Conservation (phyloP, 2,888 invertebrate species). For the Ecliptopera silaceata region DNA sequence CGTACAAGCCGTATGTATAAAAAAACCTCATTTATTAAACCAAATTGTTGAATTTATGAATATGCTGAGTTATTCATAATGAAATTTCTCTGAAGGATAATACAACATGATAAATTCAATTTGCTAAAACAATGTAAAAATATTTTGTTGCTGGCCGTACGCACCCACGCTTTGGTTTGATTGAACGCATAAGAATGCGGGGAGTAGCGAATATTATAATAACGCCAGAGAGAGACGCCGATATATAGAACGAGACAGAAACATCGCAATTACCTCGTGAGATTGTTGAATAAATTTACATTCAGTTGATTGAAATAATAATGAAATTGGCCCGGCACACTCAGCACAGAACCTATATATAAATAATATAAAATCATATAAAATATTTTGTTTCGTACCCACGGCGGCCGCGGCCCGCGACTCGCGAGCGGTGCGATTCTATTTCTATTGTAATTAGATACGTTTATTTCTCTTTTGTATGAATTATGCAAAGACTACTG, state of each 20-base stretch:
- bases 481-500: constrained; percentile 49
- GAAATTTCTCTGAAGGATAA: background rate
- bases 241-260: constrained; percentile 53
- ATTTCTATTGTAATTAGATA: constrained; percentile 73
- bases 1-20: too few species aligned
- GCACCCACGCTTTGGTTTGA: constrained; percentile 71
- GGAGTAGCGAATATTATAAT: constrained; percentile 59
- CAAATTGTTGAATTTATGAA: too few species aligned
- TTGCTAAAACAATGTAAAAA: constrained; percentile 7
- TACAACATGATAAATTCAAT: constrained; percentile 7
- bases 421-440: constrained; percentile 39
- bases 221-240: constrained; percentile 46
- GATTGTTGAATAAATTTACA: constrained; percentile 84
- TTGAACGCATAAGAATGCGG: constrained; percentile 81
- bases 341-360: constrained; percentile 76
- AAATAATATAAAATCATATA: constrained; percentile 82
- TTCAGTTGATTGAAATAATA: constrained; percentile 83
- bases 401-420: constrained; percentile 35
- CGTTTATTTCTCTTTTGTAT: constrained; percentile 53
- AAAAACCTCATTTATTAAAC: too few species aligned
- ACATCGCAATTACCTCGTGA: constrained; percentile 81
- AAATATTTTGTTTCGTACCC: constrained; percentile 67
- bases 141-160: constrained; percentile 35
- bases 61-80: background rate
- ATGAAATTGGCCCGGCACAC: constrained; percentile 81